Conservation (phyloP, 2,113 vertebrate species). For the Lophotis ruficrista region DNA sequence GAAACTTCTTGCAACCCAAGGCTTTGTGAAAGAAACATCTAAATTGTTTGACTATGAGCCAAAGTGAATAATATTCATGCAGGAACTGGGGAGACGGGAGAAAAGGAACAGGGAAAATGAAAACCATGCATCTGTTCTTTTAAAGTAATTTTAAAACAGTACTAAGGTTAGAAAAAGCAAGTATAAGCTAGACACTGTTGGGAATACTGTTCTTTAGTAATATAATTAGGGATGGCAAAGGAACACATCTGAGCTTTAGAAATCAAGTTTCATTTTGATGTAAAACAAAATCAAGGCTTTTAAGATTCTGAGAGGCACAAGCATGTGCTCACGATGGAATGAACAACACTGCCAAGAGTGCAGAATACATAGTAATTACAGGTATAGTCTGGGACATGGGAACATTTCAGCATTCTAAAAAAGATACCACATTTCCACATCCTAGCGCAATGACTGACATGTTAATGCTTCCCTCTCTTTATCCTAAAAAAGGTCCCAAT, state of each 20-base stretch:
- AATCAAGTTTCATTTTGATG: conserved; percentile 19
- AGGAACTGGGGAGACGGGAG: background rate
- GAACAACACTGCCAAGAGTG: background rate
- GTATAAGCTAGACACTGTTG: background rate
- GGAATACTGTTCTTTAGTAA: background rate
- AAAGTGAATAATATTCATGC: background rate
- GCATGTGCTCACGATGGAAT: background rate
- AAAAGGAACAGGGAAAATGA: background rate
- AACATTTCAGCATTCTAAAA: background rate
- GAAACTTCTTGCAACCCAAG: background rate
- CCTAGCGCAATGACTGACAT: background rate
- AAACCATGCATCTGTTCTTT: background rate
- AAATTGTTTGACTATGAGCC: background rate
- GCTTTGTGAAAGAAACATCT: background rate
- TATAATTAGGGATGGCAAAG: background rate
- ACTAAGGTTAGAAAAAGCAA: background rate
- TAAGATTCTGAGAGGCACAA: conserved; percentile 14
- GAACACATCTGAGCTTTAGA: background rate
- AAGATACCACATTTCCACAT: background rate
- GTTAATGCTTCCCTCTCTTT: background rate
- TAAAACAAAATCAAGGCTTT: background rate
- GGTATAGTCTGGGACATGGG: background rate
- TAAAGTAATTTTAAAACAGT: background rate
- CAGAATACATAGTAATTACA: background rate
- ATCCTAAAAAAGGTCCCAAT: background rate